A percentile compares a stretch with the other conserved stretches of the same genome.
These are phyloP conservation scores for Cervus canadensis DNA, from an alignment of 2,113 vertebrate species.

Conservation along the genomic window DNA sequence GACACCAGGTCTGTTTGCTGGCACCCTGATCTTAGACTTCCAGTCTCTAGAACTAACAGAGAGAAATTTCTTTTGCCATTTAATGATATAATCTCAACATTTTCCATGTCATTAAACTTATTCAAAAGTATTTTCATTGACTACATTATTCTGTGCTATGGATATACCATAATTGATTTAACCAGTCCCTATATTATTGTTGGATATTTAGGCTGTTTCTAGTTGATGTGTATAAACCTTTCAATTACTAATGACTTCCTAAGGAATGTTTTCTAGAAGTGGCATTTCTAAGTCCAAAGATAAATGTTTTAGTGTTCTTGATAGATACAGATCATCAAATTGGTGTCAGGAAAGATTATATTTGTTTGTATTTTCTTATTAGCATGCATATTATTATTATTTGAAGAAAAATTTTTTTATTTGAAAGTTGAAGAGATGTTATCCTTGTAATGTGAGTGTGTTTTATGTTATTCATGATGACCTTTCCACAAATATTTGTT, in stretches of 20 bases:
- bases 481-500: background rate
- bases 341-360: background rate
- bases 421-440: background rate
- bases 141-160: background rate
- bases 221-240: background rate
- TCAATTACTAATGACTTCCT: conserved; percentile 1
- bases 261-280: background rate
- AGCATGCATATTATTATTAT: background rate
- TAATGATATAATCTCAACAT: background rate
- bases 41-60: background rate
- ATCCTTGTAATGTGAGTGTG: background rate
- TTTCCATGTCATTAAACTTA: background rate
- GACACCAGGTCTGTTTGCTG: background rate
- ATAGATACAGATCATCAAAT: background rate
- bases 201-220: background rate
- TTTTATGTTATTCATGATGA: background rate
- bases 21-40: background rate
- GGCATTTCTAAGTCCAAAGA: background rate
- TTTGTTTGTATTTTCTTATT: background rate
- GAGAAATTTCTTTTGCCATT: background rate
- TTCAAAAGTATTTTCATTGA: background rate
- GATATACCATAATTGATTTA: background rate
- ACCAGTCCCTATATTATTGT: background rate
- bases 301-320: background rate
- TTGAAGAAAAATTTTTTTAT: background rate